phyloP scores from a whole-genome alignment of 2,888 invertebrate genomes.

The Protula sp. region DNA sequence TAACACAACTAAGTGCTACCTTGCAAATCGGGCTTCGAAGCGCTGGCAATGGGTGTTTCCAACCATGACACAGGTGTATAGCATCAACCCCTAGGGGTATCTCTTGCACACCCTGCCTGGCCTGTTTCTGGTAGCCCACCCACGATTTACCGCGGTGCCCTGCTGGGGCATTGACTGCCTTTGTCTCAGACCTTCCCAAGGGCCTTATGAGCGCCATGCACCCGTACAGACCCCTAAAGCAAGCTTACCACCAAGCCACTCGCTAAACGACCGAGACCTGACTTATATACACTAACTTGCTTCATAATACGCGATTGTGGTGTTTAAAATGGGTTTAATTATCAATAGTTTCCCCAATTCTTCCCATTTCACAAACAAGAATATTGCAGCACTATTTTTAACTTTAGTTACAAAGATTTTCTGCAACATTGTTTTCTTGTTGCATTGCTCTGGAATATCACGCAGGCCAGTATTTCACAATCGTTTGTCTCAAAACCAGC shows the following conservation, averaged over 20 bases:
- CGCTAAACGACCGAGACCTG: background rate
- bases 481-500: no score
- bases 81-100: background rate
- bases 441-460: no score
- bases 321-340: no score
- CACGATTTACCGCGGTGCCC: background rate
- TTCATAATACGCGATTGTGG: background rate
- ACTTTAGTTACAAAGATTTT: no score
- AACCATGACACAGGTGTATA: background rate
- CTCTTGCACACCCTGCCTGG: background rate
- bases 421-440: no score
- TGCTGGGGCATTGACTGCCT: background rate
- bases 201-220: background rate
- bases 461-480: no score
- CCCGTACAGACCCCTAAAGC: background rate
- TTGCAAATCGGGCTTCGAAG: background rate
- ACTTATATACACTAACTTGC: background rate
- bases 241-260: background rate
- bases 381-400: no score
- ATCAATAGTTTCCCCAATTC: no score
- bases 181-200: constrained; percentile 4
- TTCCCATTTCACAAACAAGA: no score
- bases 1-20: background rate
- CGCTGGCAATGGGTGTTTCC: background rate
- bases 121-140: constrained; percentile 1